These are phyloP conservation scores for Psittacula echo DNA, from an alignment of 2,797 vertebrate species.

Conservation along the genomic window DNA sequence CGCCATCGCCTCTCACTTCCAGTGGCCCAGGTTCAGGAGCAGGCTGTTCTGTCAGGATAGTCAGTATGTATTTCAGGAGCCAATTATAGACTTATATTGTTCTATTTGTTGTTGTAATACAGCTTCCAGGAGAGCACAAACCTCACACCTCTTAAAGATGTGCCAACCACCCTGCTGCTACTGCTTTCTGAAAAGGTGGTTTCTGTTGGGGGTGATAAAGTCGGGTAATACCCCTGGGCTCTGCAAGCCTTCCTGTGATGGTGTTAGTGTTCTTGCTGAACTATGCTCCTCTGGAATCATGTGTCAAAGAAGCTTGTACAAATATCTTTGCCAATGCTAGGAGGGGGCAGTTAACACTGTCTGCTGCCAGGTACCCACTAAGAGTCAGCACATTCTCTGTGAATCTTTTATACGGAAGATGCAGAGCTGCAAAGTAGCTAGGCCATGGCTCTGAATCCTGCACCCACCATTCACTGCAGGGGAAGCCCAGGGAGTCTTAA, in stretches of 20 bases:
- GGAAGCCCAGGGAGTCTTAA: not conserved
- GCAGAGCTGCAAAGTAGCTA: not conserved
- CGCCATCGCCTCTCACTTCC: constrained; percentile 38
- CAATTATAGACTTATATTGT: constrained; percentile 20
- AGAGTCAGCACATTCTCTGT: not conserved
- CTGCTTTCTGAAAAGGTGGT: not conserved
- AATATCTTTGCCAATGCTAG: not conserved
- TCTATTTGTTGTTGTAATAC: constrained; percentile 23
- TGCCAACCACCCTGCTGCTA: not conserved
- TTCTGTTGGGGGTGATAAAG: not conserved
- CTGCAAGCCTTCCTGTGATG: not conserved
- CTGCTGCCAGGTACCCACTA: not conserved
- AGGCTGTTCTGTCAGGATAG: constrained; percentile 61
- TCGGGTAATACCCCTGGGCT: not conserved
- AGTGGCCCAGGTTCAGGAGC: constrained; percentile 53
- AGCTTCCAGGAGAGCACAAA: not conserved
- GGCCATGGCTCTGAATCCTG: not conserved
- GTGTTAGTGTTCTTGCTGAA: not conserved
- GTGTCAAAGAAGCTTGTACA: not conserved
- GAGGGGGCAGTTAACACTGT: not conserved
- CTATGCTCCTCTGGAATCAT: not conserved
- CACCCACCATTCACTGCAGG: not conserved
- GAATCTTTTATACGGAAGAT: not conserved
- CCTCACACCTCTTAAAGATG: not conserved
- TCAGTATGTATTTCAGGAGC: constrained; percentile 71